Evolutionary conservation across 1,140 invertebrate species (phyloP).

Genomic region (Apis cerana): DNA sequence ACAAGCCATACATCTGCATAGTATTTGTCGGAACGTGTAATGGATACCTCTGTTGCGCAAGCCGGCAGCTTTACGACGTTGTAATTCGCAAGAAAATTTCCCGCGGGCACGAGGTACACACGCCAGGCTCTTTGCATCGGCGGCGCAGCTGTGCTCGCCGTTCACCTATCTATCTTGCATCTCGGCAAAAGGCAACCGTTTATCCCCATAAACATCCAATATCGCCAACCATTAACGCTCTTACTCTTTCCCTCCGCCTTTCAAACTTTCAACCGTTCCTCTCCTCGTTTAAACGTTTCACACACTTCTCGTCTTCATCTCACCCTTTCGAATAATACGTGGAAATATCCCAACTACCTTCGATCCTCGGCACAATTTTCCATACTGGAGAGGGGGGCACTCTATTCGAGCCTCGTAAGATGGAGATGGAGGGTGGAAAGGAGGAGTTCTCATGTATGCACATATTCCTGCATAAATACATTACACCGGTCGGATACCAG

Average conservation of each 20-base stretch:
- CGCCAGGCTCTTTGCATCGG: slow-evolving; percentile 2
- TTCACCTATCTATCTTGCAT: not conserved
- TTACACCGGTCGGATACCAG: slow-evolving; percentile 63
- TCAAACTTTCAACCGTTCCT: not conserved
- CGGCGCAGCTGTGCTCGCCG: not conserved
- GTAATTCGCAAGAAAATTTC: slow-evolving; percentile 59
- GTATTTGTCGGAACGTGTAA: slow-evolving; percentile 32
- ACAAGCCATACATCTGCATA: slow-evolving; percentile 7
- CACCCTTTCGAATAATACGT: not conserved
- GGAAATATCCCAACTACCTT: not conserved
- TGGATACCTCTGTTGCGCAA: slow-evolving; percentile 6
- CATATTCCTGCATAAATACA: slow-evolving; percentile 77
- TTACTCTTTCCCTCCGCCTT: not conserved
- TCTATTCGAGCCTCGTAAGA: not conserved
- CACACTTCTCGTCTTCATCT: no score
- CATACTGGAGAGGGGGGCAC: slow-evolving; percentile 1
- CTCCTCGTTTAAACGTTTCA: not conserved
- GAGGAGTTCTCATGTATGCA: slow-evolving; percentile 63
- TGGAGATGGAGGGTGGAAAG: not conserved
- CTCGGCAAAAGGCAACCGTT: not conserved
- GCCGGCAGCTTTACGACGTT: slow-evolving; percentile 41
- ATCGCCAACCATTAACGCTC: not conserved
- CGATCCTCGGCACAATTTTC: slow-evolving; percentile 48
- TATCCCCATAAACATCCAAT: not conserved
- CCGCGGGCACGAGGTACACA: not conserved